Evolutionary conservation across 1,140 invertebrate species (phyloP), one percentile per base, ranked within the genome.

Genomic region (Leptopilina boulardi): DNA sequence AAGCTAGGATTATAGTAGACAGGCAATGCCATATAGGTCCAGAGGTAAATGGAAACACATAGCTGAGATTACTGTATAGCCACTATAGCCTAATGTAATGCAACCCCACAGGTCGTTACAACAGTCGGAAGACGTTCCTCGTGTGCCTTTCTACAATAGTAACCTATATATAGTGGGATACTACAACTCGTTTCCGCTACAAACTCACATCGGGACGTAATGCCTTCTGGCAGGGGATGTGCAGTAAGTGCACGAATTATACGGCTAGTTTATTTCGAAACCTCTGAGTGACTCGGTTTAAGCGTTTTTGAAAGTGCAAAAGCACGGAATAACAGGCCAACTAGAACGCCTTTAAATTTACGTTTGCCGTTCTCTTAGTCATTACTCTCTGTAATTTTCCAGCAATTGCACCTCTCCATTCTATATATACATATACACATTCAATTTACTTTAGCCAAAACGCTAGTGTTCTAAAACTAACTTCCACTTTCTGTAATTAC

Each of bases 21-120:
- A 86, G 85, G 84, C 81, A 78, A 81, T 81, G 81, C 85, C 81
- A 78, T 34, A n/a, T 80, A 81, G 86, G 85, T 84, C 84, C 80
- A 76, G 70, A 74, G 81, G 85, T 87, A 89, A 90, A 89, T 90
- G 86, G 88, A 89, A 89, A 89, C 84, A 88, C 87, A 90, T 91
- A 84, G 87, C 84, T 85, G 86, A 87, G 87, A 91, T 91, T 90
- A 90, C 86, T 85, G 80, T 34, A 81, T 82, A 34, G 30, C 80
- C 71, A 83, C 80, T 86, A 83, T 84, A 80, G 81, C 82, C 84
- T 86, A 87, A 84, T 85, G 86, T 89, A 87, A 86, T 88, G 79
- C 83, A 79, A 73, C 77, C 82, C 73, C 84, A 83, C 79, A 80
- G 74, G 56, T 73, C 72, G 81, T 86, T 88, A 84, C 85, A 85